phyloP scores from a whole-genome alignment of 2,113 vertebrate species.

The Vireo altiloquus region DNA sequence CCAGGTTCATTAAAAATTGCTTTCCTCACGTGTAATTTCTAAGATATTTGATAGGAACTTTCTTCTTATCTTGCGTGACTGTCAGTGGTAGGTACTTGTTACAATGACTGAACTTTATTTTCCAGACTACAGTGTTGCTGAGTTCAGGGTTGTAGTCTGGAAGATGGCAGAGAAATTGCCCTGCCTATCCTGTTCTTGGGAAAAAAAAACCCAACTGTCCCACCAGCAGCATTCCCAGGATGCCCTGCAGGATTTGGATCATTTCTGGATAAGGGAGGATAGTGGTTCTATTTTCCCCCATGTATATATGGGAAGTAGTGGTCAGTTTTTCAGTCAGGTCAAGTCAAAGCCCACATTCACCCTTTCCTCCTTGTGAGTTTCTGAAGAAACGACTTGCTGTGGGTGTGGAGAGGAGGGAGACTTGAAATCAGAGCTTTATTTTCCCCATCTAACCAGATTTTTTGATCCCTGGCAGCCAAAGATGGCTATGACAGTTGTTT shows the following conservation, averaged over 20 bases:
- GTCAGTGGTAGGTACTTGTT: not conserved
- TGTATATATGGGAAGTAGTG: accelerated
- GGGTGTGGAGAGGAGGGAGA: not conserved
- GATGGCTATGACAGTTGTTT: not conserved
- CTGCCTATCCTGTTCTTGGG: not conserved
- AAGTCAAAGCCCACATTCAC: not conserved
- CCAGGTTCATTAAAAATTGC: not conserved
- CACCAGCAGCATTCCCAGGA: not conserved
- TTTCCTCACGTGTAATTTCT: not conserved
- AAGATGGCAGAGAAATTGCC: not conserved
- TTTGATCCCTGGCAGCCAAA: not conserved
- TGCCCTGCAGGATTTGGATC: not conserved
- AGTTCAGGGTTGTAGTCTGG: not conserved
- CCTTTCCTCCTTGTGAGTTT: not conserved
- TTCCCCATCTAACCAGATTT: not conserved
- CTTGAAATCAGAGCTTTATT: not conserved
- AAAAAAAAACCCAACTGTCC: not conserved
- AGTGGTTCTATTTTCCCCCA: not conserved
- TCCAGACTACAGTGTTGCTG: not conserved
- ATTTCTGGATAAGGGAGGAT: not conserved
- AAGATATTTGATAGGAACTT: not conserved
- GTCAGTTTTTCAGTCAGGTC: not conserved
- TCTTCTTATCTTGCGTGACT: not conserved
- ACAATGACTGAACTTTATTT: not conserved
- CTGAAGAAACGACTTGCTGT: not conserved